Evolutionary conservation across 2,888 invertebrate genomes (phyloP).

Genomic region (Agrotis exclamationis): DNA sequence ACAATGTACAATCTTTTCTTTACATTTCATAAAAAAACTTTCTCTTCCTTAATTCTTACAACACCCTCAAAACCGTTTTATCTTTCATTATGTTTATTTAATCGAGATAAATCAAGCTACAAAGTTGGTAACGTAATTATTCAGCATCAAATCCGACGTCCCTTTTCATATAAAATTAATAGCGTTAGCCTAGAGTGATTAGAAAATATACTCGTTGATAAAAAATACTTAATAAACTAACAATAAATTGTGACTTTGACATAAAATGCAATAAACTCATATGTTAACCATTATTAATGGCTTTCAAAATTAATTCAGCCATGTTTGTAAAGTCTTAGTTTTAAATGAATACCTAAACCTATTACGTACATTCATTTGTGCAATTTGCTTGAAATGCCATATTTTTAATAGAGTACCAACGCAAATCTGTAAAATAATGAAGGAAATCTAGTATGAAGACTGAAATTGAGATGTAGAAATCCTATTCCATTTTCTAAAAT

Average conservation of each 20-base stretch:
- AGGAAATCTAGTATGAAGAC: background rate
- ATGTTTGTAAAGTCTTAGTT: slow-evolving; percentile 3
- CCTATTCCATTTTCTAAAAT: background rate
- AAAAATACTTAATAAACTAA: slow-evolving; percentile 27
- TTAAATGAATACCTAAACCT: background rate
- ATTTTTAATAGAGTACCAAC: background rate
- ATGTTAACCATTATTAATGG: background rate
- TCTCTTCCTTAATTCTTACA: slow-evolving; percentile 9
- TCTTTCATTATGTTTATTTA: slow-evolving; percentile 13
- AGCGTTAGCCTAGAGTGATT: slow-evolving; percentile 22
- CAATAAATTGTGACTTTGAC: slow-evolving; percentile 21
- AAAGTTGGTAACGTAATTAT: slow-evolving; percentile 36
- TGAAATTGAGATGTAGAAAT: background rate
- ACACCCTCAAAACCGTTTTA: slow-evolving; percentile 7
- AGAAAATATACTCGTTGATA: slow-evolving; percentile 29
- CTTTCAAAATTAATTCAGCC: background rate
- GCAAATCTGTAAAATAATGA: background rate
- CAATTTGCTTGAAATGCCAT: background rate
- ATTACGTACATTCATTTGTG: slow-evolving; percentile 12
- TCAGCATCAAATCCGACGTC: slow-evolving; percentile 18
- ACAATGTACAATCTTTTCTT: slow-evolving; percentile 30
- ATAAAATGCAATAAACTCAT: slow-evolving; percentile 6
- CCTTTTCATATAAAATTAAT: slow-evolving; percentile 17
- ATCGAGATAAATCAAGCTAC: slow-evolving; percentile 32
- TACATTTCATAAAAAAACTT: slow-evolving; percentile 23